Percentiles rank a stretch among this genome's conserved stretches.
phyloP scores from a whole-genome alignment of 2,888 invertebrate species.

The Meiosimyza platycephala region DNA sequence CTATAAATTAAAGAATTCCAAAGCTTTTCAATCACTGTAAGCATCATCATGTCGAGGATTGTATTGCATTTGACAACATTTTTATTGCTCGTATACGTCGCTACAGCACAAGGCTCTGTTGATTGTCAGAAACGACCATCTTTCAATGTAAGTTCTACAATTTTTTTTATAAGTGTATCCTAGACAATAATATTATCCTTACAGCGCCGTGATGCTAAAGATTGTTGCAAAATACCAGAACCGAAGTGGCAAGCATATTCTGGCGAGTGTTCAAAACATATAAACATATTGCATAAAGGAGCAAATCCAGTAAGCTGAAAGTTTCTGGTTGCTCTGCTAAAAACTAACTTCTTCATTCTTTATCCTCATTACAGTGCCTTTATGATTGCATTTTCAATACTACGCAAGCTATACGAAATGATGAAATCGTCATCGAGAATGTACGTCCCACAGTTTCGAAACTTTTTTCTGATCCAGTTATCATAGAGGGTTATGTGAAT shows the following conservation, averaged over 20 bases:
- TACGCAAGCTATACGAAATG: conserved; percentile 36
- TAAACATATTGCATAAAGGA: neutral
- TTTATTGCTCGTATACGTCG: neutral
- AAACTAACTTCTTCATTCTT: neutral
- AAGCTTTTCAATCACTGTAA: too few species aligned
- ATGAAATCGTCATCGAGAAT: conserved; percentile 41
- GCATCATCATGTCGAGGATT: too few species aligned
- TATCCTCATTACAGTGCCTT: conserved; percentile 48
- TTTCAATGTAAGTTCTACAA: neutral
- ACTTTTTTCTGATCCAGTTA: conserved; percentile 39
- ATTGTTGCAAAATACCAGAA: conserved; percentile 45
- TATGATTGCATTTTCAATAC: conserved; percentile 48
- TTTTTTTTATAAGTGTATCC: neutral
- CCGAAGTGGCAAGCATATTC: conserved; percentile 38
- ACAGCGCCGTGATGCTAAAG: neutral
- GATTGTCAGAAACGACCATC: neutral
- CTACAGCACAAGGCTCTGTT: neutral
- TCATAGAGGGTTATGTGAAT: conserved; percentile 38
- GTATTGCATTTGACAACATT: too few species aligned
- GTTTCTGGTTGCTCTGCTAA: neutral
- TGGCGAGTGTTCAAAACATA: conserved; percentile 39
- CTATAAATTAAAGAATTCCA: too few species aligned
- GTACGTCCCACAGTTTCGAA: conserved; percentile 34
- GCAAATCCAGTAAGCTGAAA: conserved; percentile 7
- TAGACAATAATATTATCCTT: neutral